Percentiles rank a stretch among this genome's conserved stretches.
Evolutionary conservation across 2,113 vertebrate genomes (phyloP).

Genomic region (Pollachius pollachius): DNA sequence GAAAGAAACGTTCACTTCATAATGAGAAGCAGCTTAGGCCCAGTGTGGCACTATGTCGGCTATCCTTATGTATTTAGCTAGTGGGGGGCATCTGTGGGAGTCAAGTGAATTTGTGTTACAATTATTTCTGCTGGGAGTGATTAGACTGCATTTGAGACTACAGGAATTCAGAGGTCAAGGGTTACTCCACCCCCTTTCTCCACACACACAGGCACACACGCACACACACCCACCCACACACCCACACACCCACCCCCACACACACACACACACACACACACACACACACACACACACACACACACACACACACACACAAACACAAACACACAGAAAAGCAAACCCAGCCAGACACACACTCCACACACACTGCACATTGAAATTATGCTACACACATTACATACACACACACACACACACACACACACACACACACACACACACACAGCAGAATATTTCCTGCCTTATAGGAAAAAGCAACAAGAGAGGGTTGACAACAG

Average conservation of each 20-base stretch:
- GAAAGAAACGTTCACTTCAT: neutral
- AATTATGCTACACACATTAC: neutral
- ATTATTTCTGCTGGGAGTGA: constrained; percentile 67
- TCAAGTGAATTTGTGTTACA: constrained; percentile 46
- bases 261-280: constrained; percentile 36
- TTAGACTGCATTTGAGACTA: constrained; percentile 53
- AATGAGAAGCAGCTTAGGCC: neutral
- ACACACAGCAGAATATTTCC: neutral
- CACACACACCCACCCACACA: constrained; percentile 14
- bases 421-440: constrained; percentile 4
- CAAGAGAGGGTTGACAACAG: constrained; percentile 54
- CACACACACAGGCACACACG: constrained; percentile 13
- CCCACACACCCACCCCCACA: constrained; percentile 2
- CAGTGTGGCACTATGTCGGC: neutral
- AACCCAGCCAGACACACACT: neutral
- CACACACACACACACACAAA: constrained; percentile 1
- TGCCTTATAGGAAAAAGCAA: constrained; percentile 46
- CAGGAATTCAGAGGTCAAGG: constrained; percentile 58
- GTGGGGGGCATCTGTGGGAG: neutral
- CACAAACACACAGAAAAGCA: neutral
- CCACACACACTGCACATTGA: neutral
- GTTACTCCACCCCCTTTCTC: constrained; percentile 37
- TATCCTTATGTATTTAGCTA: constrained; percentile 5
- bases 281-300: neutral
- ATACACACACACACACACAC: constrained; percentile 1